phyloP scores from a whole-genome alignment of 2,888 invertebrate species.

The Cyrtodaria siliqua region DNA sequence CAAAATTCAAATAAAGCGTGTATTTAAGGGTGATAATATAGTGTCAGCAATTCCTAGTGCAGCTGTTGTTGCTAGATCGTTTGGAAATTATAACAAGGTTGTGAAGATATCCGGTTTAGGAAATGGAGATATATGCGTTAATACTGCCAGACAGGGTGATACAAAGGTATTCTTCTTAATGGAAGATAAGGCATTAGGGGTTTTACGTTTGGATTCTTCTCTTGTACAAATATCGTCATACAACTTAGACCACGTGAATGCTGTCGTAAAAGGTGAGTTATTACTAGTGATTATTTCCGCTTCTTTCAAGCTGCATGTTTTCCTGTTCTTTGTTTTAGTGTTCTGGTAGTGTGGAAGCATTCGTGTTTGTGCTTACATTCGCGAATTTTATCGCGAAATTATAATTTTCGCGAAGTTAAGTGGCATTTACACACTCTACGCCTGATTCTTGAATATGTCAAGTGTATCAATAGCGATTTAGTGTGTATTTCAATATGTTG shows the following conservation, averaged over 20 bases:
- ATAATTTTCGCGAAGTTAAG: too few species aligned
- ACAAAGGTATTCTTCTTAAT: slow-evolving; percentile 1
- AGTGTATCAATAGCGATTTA: too few species aligned
- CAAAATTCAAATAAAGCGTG: neutral
- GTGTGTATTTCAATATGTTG: too few species aligned
- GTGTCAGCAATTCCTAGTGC: neutral
- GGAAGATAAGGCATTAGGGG: neutral
- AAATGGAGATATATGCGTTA: neutral
- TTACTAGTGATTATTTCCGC: neutral
- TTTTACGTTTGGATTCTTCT: neutral
- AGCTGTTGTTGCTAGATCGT: neutral
- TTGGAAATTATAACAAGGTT: slow-evolving; percentile 4
- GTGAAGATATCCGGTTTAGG: neutral
- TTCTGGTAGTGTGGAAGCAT: too few species aligned
- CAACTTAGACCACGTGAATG: neutral
- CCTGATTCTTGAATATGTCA: too few species aligned
- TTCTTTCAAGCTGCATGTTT: too few species aligned
- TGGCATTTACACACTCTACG: too few species aligned
- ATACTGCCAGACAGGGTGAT: neutral
- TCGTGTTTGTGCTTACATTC: too few species aligned
- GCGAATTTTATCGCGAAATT: too few species aligned
- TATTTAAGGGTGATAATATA: neutral
- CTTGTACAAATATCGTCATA: neutral
- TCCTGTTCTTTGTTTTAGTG: too few species aligned
- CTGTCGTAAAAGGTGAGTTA: neutral